Evolutionary conservation across 1,140 invertebrate species (phyloP).

Genomic region (Pollicipes pollicipes): DNA sequence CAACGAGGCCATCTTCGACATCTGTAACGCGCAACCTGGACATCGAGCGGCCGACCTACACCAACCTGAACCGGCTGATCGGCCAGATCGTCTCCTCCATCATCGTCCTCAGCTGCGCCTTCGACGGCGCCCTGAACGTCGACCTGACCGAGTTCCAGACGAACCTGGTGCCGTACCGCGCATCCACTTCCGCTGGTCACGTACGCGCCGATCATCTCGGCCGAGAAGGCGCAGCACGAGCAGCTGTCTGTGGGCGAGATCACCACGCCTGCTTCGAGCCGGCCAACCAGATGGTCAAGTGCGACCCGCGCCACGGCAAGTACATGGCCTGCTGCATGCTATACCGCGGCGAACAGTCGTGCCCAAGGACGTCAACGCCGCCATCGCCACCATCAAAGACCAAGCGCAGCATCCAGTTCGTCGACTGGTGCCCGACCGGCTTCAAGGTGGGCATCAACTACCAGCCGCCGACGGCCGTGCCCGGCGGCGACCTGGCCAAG

Average conservation of each 20-base stretch:
- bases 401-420: slow-evolving; percentile 56
- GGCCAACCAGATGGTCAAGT: too few relatives aligned
- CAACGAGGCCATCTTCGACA: slow-evolving; percentile 52
- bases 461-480: slow-evolving; percentile 40
- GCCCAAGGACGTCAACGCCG: slow-evolving; percentile 77
- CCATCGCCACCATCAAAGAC: slow-evolving; percentile 69
- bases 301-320: too few relatives aligned
- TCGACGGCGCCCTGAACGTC: slow-evolving; percentile 50
- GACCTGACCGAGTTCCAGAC: slow-evolving; percentile 49
- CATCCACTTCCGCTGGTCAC: too few relatives aligned
- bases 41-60: slow-evolving; percentile 39
- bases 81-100: slow-evolving; percentile 32
- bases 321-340: too few relatives aligned
- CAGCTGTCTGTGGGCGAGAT: slow-evolving; percentile 30
- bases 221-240: slow-evolving; percentile 39
- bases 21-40: slow-evolving; percentile 40
- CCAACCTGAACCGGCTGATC: slow-evolving; percentile 36
- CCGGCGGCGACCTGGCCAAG: slow-evolving; percentile 38
- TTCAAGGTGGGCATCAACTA: slow-evolving; percentile 40
- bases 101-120: slow-evolving; percentile 18
- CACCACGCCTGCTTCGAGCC: slow-evolving; percentile 41
- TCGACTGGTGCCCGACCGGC: slow-evolving; percentile 64
- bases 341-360: too few relatives aligned
- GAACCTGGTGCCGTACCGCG: slow-evolving; percentile 46
- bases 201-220: too few relatives aligned